Conservation (phyloP, 2,888 invertebrate species). For the Crematogaster levior region DNA sequence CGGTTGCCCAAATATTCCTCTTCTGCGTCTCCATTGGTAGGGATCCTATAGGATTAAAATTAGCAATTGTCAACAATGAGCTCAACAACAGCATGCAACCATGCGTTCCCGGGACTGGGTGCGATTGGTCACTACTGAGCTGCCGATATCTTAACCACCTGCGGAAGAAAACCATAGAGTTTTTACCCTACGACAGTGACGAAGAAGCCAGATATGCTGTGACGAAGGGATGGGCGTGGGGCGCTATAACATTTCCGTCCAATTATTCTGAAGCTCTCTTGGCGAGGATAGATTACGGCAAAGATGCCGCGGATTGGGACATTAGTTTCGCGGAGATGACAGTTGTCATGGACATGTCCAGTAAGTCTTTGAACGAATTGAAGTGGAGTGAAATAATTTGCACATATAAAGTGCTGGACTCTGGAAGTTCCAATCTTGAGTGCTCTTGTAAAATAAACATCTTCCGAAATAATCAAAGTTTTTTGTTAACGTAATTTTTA, state of each 20-base stretch:
- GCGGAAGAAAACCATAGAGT: constrained; percentile 88
- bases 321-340: constrained; percentile 89
- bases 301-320: constrained; percentile 87
- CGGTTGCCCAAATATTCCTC: constrained; percentile 93
- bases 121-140: constrained; percentile 90
- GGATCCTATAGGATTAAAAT: constrained; percentile 91
- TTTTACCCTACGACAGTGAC: constrained; percentile 88
- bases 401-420: background rate
- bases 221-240: constrained; percentile 91
- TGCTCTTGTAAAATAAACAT: background rate
- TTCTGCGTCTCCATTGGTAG: constrained; percentile 97
- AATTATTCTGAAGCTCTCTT: constrained; percentile 92
- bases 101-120: constrained; percentile 85
- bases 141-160: constrained; percentile 92
- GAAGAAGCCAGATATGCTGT: constrained; percentile 90
- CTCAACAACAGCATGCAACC: constrained; percentile 83
- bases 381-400: background rate
- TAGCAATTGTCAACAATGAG: constrained; percentile 95
- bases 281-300: constrained; percentile 88
- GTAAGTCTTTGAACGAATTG: constrained; percentile 86
- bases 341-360: constrained; percentile 94
- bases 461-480: background rate
- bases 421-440: background rate
- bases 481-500: background rate
- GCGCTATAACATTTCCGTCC: constrained; percentile 90